A percentile compares a stretch with the other conserved stretches of the same genome.
These are phyloP conservation scores for Aspidoscelis tigris DNA, from an alignment of 2,113 vertebrate species.

Conservation along the genomic window DNA sequence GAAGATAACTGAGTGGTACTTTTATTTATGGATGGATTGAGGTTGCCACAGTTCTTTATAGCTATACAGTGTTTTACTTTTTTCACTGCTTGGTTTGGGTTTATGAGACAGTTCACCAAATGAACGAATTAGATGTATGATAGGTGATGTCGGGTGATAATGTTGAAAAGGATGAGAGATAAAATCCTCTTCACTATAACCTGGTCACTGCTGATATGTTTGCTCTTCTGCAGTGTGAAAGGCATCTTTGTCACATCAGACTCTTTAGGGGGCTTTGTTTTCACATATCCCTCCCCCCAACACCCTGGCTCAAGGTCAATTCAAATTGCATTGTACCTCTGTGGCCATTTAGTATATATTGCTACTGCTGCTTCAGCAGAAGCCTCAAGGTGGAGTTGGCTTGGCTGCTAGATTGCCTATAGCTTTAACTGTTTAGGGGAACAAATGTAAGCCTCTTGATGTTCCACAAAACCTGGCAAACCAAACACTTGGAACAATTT, in stretches of 20 bases:
- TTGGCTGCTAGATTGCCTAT: slow-evolving; percentile 64
- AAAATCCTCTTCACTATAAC: slow-evolving; percentile 56
- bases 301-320: slow-evolving; percentile 81
- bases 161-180: slow-evolving; percentile 52
- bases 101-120: slow-evolving; percentile 43
- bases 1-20: slow-evolving; percentile 39
- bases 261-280: slow-evolving; percentile 45
- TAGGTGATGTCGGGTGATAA: slow-evolving; percentile 39
- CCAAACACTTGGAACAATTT: slow-evolving; percentile 70
- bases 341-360: slow-evolving; percentile 81
- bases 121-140: slow-evolving; percentile 63
- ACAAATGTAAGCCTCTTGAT: slow-evolving; percentile 42
- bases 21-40: slow-evolving; percentile 37
- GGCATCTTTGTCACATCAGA: slow-evolving; percentile 22
- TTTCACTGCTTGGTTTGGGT: slow-evolving; percentile 50
- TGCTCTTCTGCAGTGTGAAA: slow-evolving; percentile 16
- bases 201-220: slow-evolving; percentile 49
- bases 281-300: slow-evolving; percentile 39
- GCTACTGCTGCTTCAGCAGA: slow-evolving; percentile 67
- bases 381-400: slow-evolving; percentile 38
- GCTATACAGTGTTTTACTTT: slow-evolving; percentile 42
- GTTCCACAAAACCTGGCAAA: slow-evolving; percentile 73
- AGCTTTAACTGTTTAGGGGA: slow-evolving; percentile 76
- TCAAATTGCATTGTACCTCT: slow-evolving; percentile 81
- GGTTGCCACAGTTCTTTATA: slow-evolving; percentile 22